Evolutionary conservation across 2,888 invertebrate genomes (phyloP), one percentile per base, ranked within the genome.

Genomic region (Polymixis lichenea): DNA sequence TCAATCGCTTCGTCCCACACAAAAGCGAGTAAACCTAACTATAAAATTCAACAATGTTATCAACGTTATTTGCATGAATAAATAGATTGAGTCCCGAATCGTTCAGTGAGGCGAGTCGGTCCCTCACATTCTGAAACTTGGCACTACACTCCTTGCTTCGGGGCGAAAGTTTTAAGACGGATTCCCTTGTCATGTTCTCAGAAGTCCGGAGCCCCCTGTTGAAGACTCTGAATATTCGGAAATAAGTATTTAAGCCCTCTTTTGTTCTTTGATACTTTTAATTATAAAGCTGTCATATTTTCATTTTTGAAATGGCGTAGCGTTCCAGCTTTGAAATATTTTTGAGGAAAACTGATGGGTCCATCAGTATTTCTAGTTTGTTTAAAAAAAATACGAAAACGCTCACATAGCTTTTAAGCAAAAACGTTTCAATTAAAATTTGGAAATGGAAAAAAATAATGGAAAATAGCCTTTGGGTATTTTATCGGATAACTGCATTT

Each of bases 31-130:
- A n/a, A 58, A 58, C 51, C 43, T 25, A 32, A 78, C 85, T 83
- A 82, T 74, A 84, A 83, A 78, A 71, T 84, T 60, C 62, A 66
- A 78, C 73, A 85, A 83, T 85, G 75, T 62, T 83, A 80, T 85
- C 83, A 69, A 49, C 28, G 55, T n/a, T 70, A 72, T 75, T 76
- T 75, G 75, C 83, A 53, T 83, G 86, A 86, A 68, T 84, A 74
- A 82, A 79, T 73, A 81, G 66, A 80, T 77, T 69, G 72, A 71
- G 64, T 62, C 68, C 64, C 66, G 46, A 77, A 75, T 51, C 62
- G 83, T 51, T 72, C 74, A 75, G 72, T 74, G 81, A 81, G 53
- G 55, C 68, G 56, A 28, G 28, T 13, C 13, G 13, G 69, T 60
- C 71, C 74, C 79, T 83, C 65, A 72, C 67, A 86, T 72, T 82